phyloP scores from a whole-genome alignment of 2,113 vertebrate species.

The Sminthopsis crassicaudata region DNA sequence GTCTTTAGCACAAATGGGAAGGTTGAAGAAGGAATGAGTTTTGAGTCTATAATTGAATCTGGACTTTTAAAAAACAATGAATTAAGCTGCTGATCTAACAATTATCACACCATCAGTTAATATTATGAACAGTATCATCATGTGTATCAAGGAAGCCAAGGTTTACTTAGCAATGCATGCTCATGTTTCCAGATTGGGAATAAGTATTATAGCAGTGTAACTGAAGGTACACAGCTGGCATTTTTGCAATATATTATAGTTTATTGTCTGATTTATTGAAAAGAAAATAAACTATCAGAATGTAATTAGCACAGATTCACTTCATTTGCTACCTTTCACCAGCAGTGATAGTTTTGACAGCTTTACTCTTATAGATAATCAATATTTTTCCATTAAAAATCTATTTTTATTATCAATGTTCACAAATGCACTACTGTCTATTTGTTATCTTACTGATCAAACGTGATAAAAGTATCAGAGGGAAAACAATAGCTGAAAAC shows the following conservation, averaged over 20 bases:
- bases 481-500: constrained; percentile 53
- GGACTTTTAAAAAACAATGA: constrained; percentile 35
- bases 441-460: constrained; percentile 4
- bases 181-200: constrained; percentile 17
- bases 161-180: constrained; percentile 50
- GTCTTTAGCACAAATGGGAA: neutral
- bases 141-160: constrained; percentile 54
- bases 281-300: constrained; percentile 67
- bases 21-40: neutral
- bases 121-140: constrained; percentile 35
- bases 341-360: constrained; percentile 30
- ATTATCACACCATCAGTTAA: constrained; percentile 11
- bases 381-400: constrained; percentile 66
- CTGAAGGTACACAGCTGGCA: neutral
- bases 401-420: constrained; percentile 58
- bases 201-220: constrained; percentile 45
- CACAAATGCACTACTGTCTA: constrained; percentile 46
- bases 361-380: constrained; percentile 46
- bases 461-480: constrained; percentile 48
- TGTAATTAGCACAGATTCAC: constrained; percentile 60
- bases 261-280: constrained; percentile 68
- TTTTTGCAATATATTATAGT: constrained; percentile 23
- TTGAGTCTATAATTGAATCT: constrained; percentile 8
- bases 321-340: constrained; percentile 66
- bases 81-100: constrained; percentile 9